These are phyloP conservation scores for Percina caprodes DNA, from an alignment of 2,113 vertebrate genomes.

Conservation along the genomic window DNA sequence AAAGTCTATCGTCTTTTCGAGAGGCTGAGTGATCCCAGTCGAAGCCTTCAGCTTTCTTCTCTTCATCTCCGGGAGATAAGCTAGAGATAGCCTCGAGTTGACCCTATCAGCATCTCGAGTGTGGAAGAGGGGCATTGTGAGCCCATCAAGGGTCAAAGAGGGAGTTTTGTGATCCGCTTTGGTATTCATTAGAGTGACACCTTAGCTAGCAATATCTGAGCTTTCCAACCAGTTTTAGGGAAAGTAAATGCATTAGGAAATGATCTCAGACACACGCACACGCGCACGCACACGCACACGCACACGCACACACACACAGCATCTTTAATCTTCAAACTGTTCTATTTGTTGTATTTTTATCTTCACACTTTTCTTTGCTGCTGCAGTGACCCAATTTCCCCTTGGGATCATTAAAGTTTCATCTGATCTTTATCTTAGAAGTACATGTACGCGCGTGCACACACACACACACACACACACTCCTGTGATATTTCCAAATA, in stretches of 20 bases:
- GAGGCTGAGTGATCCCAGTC: conserved; percentile 54
- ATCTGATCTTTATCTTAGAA: conserved; percentile 57
- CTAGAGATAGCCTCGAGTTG: conserved; percentile 59
- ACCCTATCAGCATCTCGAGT: conserved; percentile 56
- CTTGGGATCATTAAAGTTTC: conserved; percentile 61
- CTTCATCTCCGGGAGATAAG: conserved; percentile 65
- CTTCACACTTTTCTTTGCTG: conserved; percentile 26
- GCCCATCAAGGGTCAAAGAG: conserved; percentile 26
- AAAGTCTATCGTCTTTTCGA: conserved; percentile 32
- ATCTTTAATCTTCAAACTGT: conserved; percentile 34
- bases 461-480: conserved; percentile 5
- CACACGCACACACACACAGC: not conserved
- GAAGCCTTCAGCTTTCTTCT: conserved; percentile 51
- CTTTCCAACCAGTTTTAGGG: not conserved
- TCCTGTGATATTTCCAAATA: conserved; percentile 8
- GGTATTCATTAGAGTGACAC: conserved; percentile 35
- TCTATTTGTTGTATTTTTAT: conserved; percentile 46
- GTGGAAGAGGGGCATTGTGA: not conserved
- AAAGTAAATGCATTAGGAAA: not conserved
- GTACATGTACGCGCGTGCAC: not conserved
- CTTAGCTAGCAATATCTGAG: conserved; percentile 2
- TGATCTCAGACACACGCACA: not conserved
- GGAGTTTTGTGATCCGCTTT: conserved; percentile 24
- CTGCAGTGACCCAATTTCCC: conserved; percentile 61
- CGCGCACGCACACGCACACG: not conserved